These are phyloP conservation scores for Phyllotreta cruciferae DNA, from an alignment of 2,888 invertebrate genomes.

Conservation along the genomic window DNA sequence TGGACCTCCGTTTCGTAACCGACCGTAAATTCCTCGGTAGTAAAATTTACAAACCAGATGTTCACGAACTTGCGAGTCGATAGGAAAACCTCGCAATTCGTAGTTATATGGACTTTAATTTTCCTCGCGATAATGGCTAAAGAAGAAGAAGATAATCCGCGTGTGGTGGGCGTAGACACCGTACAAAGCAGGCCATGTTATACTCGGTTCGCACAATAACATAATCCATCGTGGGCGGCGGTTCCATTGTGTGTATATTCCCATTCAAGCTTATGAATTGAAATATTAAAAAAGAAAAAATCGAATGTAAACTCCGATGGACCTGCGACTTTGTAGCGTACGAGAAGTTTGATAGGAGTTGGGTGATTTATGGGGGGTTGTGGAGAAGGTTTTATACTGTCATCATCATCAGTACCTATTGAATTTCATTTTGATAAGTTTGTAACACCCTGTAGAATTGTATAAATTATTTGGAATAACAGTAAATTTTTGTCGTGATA, in stretches of 20 bases:
- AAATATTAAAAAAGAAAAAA: slow-evolving; percentile 49
- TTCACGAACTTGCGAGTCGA: too few relatives aligned
- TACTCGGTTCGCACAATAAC: slow-evolving; percentile 51
- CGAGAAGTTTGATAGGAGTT: background rate
- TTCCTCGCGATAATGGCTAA: slow-evolving; percentile 32
- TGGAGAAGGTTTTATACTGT: background rate
- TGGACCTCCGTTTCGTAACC: slow-evolving; percentile 22
- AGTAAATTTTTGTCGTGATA: slow-evolving; percentile 6
- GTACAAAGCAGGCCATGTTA: slow-evolving; percentile 42
- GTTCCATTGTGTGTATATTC: slow-evolving; percentile 52
- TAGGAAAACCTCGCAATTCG: too few relatives aligned
- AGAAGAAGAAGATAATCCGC: slow-evolving; percentile 36
- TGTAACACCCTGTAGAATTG: too few relatives aligned
- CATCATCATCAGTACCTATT: background rate
- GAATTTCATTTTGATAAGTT: background rate
- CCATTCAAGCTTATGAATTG: slow-evolving; percentile 48
- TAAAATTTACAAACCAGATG: too few relatives aligned
- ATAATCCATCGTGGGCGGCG: slow-evolving; percentile 49
- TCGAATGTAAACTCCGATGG: slow-evolving; percentile 16
- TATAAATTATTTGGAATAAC: too few relatives aligned
- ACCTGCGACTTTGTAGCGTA: slow-evolving; percentile 19
- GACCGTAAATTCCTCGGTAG: background rate
- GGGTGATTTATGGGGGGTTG: background rate
- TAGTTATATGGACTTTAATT: slow-evolving; percentile 1
- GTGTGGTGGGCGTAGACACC: slow-evolving; percentile 48